phyloP scores from a whole-genome alignment of 1,140 invertebrate species.

The Pseudomyrmex cubaensis region DNA sequence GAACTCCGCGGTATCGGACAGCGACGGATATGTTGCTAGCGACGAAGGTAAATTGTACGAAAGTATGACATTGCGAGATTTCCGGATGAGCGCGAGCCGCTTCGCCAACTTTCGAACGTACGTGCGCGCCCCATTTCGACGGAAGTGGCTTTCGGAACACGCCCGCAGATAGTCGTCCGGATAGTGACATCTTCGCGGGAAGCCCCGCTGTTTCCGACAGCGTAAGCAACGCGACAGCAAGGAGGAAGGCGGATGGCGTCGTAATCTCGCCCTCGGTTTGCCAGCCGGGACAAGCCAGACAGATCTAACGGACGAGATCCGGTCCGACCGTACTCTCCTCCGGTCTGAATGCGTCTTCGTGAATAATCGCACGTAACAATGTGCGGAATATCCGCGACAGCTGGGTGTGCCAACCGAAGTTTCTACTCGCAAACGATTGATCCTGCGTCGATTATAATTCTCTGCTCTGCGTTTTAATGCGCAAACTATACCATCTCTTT shows the following conservation, averaged over 20 bases:
- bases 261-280: conserved; percentile 67
- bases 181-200: conserved; percentile 63
- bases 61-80: conserved; percentile 44
- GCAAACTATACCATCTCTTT: too few species aligned
- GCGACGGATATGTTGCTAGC: neutral
- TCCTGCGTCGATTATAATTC: conserved; percentile 2
- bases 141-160: conserved; percentile 42
- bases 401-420: neutral
- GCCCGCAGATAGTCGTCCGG: conserved; percentile 48
- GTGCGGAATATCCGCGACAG: conserved; percentile 2
- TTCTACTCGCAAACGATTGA: conserved; percentile 39
- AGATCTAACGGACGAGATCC: conserved; percentile 68
- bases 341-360: conserved; percentile 61
- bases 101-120: conserved; percentile 43
- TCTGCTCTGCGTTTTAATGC: too few species aligned
- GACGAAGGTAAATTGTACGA: conserved; percentile 14
- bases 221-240: conserved; percentile 31
- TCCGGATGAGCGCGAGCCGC: conserved; percentile 39
- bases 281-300: conserved; percentile 68
- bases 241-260: conserved; percentile 53
- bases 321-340: conserved; percentile 38
- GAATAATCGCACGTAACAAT: conserved; percentile 74
- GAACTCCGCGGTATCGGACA: conserved; percentile 14
- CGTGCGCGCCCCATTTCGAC: conserved; percentile 13
- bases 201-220: conserved; percentile 64